Evolutionary conservation across 2,113 vertebrate genomes (phyloP), one percentile per base, ranked within the genome.

Genomic region (Phrynosoma platyrhinos): DNA sequence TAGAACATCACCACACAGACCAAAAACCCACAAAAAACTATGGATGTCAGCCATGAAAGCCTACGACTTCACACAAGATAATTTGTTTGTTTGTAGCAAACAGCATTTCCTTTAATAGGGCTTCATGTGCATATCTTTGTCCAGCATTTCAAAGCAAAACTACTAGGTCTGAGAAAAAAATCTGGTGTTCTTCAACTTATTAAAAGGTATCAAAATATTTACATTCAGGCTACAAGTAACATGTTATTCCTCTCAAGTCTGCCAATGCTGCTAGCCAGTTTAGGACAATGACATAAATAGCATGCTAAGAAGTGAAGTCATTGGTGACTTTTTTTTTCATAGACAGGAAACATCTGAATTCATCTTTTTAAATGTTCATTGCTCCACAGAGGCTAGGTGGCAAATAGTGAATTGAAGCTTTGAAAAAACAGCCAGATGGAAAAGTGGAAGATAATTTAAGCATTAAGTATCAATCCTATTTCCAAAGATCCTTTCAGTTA

Each of bases 141-240:
- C 72, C 90, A 87, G 68, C 84, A 32, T 91, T 94, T 93, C 87
- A 86, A 91, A 92, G 78, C 3, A 21, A 91, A 88, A 74, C n/a
- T 18, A n/a, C 87, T 0, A 0, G 64, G 71, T 84, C 40, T 82
- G 85, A 89, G 83, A 72, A 76, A 89, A 78, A 6, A 94, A 12
- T 55, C 58, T 87, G 91, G 87, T 90, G 86, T 92, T 91, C 82
- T 90, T 87, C 86, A 32, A 84, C 80, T 42, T 85, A 68, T 90
- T 82, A 92, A 94, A 94, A 87, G 52, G 81, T 25, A 83, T 1
- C 2, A 75, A 20, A 90, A 88, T 83, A 53, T 89, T 90, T 88
- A 72, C 36, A 64, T 66, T 78, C 91, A 6, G 0, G 87, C 92
- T 89, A 18, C 20, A 42, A 76, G 64, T 85, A 32, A 42, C 62